Percentiles rank a stretch among this genome's conserved stretches.
Evolutionary conservation across 2,797 vertebrate genomes (phyloP).

Genomic region (Urocyon cinereoargenteus): DNA sequence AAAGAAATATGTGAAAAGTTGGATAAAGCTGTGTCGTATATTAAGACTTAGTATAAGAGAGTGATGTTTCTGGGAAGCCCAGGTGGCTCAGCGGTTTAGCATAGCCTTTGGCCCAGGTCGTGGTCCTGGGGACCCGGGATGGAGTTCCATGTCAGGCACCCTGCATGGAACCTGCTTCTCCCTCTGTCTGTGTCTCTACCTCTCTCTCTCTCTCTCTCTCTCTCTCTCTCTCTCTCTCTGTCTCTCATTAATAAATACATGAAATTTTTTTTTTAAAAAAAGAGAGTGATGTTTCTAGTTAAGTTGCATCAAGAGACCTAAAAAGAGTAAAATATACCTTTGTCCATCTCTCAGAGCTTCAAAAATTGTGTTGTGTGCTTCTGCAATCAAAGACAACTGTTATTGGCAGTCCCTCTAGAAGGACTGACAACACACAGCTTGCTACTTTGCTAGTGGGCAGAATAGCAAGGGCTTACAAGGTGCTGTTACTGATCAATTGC

Average conservation of each 20-base stretch:
- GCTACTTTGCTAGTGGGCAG: slow-evolving; percentile 18
- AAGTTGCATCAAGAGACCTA: slow-evolving; percentile 58
- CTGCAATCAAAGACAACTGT: slow-evolving; percentile 72
- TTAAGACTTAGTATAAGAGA: slow-evolving; percentile 85
- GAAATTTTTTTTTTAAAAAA: too few species aligned
- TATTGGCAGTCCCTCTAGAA: slow-evolving; percentile 19
- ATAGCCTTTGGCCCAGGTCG: too few species aligned
- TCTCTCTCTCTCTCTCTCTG: too few species aligned
- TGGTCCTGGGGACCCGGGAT: too few species aligned
- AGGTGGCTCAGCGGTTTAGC: too few species aligned
- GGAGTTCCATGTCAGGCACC: too few species aligned
- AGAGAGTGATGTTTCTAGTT: slow-evolving; percentile 71
- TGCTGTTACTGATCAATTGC: neutral
- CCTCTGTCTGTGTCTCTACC: too few species aligned
- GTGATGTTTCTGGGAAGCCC: neutral
- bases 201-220: too few species aligned
- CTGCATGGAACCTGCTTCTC: too few species aligned
- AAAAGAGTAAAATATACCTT: slow-evolving; percentile 68
- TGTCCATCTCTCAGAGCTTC: slow-evolving; percentile 54
- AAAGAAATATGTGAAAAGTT: slow-evolving; percentile 85
- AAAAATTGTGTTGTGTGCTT: neutral
- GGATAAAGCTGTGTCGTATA: slow-evolving; percentile 81
- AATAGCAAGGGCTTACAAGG: neutral
- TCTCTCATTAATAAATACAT: too few species aligned
- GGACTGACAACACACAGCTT: neutral